phyloP scores from a whole-genome alignment of 1,140 invertebrate species.

The Macrobrachium rosenbergii region DNA sequence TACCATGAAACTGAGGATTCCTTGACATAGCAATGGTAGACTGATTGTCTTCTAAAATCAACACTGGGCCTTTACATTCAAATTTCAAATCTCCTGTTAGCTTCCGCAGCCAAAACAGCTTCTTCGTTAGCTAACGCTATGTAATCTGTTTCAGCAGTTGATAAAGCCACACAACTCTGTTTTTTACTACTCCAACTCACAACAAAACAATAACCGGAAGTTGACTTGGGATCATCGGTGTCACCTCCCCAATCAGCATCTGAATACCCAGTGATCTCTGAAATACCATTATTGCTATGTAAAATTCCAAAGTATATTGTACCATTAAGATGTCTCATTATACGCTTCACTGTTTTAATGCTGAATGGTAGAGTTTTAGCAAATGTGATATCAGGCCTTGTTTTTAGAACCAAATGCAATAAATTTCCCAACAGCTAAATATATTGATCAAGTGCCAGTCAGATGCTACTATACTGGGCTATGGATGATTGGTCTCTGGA shows the following conservation, averaged over 20 bases:
- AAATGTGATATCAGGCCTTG: constrained; percentile 50
- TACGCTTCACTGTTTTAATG: constrained; percentile 28
- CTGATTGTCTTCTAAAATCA: constrained; percentile 30
- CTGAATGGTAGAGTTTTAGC: constrained; percentile 21
- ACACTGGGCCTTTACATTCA: no score
- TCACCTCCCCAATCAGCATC: no score
- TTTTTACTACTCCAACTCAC: constrained; percentile 7
- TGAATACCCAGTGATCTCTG: no score
- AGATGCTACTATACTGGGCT: neutral
- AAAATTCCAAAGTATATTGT: constrained; percentile 24
- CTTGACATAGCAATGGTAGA: constrained; percentile 21
- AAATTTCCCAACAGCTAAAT: constrained; percentile 38
- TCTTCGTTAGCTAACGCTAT: neutral
- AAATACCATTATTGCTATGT: neutral
- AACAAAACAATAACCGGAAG: constrained; percentile 6
- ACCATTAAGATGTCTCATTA: constrained; percentile 39
- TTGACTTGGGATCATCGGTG: no score
- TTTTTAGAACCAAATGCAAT: constrained; percentile 46
- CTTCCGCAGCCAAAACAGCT: neutral
- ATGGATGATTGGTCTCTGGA: constrained; percentile 29
- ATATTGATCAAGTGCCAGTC: constrained; percentile 17
- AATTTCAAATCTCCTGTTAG: constrained; percentile 8
- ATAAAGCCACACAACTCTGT: no score
- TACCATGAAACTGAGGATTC: constrained; percentile 20
- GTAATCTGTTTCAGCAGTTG: neutral